Percentiles rank a stretch among this genome's conserved stretches.
phyloP scores from a whole-genome alignment of 2,113 vertebrate species.

The Orycteropus afer region DNA sequence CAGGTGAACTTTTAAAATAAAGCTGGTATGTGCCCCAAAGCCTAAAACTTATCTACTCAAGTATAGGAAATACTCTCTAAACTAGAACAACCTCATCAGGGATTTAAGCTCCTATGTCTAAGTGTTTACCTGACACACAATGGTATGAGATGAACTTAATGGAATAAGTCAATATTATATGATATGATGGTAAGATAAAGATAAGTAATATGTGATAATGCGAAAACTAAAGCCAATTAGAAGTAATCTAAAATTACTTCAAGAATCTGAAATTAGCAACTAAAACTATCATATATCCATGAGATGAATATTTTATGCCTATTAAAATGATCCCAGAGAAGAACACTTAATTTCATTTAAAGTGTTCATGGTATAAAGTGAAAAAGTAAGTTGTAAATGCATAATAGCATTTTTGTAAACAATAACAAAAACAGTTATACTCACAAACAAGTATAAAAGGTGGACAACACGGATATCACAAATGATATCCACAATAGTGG shows the following conservation, averaged over 20 bases:
- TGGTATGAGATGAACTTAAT: not conserved
- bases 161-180: not conserved
- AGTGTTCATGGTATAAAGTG: not conserved
- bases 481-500: not conserved
- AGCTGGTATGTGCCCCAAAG: not conserved
- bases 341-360: not conserved
- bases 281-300: not conserved
- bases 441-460: not conserved
- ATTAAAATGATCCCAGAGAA: not conserved
- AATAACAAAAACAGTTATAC: not conserved
- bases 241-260: not conserved
- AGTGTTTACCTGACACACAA: not conserved
- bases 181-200: not conserved
- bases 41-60: not conserved
- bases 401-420: not conserved
- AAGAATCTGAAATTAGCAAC: slow-evolving; percentile 29
- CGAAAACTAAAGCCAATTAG: not conserved
- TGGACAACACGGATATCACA: not conserved
- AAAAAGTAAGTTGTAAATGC: slow-evolving; percentile 9
- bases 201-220: not conserved
- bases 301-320: not conserved
- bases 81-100: not conserved
- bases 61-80: not conserved
- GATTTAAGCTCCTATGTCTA: not conserved
- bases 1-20: not conserved